Base-by-base conservation (phyloP, 2,888 invertebrate species). In the Dryocosmus kuriphilus region DNA sequence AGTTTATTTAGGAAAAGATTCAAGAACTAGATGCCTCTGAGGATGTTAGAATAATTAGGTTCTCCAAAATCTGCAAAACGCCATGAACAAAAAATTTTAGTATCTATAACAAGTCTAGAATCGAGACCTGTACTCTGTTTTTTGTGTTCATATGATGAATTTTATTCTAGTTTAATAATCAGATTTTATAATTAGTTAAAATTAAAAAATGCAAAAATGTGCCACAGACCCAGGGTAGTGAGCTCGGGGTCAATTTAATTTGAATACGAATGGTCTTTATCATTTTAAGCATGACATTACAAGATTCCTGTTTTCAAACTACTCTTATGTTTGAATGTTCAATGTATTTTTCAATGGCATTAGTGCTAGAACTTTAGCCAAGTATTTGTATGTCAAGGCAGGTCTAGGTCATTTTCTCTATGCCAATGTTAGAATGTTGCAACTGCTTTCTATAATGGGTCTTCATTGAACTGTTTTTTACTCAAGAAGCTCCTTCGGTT, bases 391-490 rank as follows among this genome's bases (percentile, higher is more conserved):
- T 82, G 82, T 77, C 80, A 83, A 81, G 77, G 67, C 75, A 82
- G 86, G 85, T 88, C 85, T 87, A 87, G 87, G 86, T 85, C 83
- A 83, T 79, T 78, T 79, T 85, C 82, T 76, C 71, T 78, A 81
- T 86, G 83, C 81, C 86, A 86, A 71, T 51, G 71, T 71, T 30
- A 81, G 73, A 74, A 16, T 77, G 74, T 41, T 46, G 77, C 46
- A 77, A 62, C 27, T 32, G 24, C 35, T 51, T 51, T 51, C 51
- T 71, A 51, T 51, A 30, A 51, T 51, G 27, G 30, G 27, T 19
- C 30, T 51, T n/a, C 27, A 27, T 11, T 57, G 57, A 24, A 57
- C 22, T 14, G 2, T 4, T 57, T 57, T 22, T 57, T 24, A 27
- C 1, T 24, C 14, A 27, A 27, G 5, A 27, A 24, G 57, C 19